phyloP scores from a whole-genome alignment of 2,113 vertebrate genomes.

The Aphelocoma coerulescens region DNA sequence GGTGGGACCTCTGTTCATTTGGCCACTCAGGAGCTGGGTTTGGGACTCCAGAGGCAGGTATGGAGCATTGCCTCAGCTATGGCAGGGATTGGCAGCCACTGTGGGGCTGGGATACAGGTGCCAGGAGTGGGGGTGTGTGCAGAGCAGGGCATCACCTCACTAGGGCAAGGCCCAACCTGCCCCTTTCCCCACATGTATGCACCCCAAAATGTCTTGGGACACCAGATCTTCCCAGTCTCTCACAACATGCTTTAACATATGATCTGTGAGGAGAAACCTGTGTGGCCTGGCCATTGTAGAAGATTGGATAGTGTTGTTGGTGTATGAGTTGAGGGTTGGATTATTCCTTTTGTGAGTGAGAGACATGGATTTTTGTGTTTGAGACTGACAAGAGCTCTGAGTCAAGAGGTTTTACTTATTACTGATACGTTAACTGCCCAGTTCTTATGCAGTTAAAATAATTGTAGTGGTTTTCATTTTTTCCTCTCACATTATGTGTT shows the following conservation, averaged over 20 bases:
- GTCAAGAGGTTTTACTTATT: background rate
- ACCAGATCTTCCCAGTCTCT: background rate
- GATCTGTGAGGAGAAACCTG: background rate
- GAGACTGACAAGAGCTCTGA: background rate
- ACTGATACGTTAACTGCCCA: background rate
- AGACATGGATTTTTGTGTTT: background rate
- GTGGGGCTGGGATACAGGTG: rapidly evolving
- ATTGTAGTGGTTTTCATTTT: background rate
- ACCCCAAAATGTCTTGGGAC: background rate
- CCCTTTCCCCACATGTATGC: rapidly evolving
- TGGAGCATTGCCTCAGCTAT: background rate
- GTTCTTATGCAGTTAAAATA: background rate
- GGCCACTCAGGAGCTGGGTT: background rate
- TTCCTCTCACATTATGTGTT: background rate
- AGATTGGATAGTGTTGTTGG: background rate
- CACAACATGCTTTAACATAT: background rate
- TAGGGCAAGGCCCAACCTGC: background rate
- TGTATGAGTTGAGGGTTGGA: background rate
- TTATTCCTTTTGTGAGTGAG: background rate
- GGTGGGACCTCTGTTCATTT: background rate
- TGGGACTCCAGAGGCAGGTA: background rate
- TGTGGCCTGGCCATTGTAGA: background rate
- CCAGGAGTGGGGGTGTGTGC: background rate
- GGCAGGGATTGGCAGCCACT: background rate
- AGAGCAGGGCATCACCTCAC: background rate